Evolutionary conservation across 2,888 invertebrate genomes (phyloP).

Genomic region (Bellardia bayeri): DNA sequence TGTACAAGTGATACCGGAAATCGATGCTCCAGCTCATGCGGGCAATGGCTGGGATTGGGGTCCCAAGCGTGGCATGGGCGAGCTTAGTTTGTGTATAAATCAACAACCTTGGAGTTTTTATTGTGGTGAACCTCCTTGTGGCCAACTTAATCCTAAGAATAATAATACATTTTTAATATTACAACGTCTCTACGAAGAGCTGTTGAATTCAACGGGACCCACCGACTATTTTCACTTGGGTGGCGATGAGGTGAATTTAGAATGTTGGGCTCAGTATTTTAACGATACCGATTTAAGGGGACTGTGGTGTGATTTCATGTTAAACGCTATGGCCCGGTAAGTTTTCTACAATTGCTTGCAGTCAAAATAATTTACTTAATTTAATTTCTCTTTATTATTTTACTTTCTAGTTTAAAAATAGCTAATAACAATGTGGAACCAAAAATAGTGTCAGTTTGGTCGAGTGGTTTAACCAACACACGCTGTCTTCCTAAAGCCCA

Average conservation of each 20-base stretch:
- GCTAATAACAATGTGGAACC: conserved; percentile 83
- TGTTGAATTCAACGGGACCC: conserved; percentile 89
- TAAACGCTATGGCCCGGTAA: conserved; percentile 86
- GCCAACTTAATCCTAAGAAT: conserved; percentile 93
- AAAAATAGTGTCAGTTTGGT: conserved; percentile 88
- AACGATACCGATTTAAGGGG: conserved; percentile 91
- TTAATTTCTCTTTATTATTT: not conserved
- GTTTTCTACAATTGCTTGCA: not conserved
- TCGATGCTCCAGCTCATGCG: conserved; percentile 95
- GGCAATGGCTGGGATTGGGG: conserved; percentile 95
- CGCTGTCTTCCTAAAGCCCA: conserved; percentile 88
- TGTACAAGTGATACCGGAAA: conserved; percentile 93
- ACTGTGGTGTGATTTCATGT: conserved; percentile 91
- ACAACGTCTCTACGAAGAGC: conserved; percentile 90
- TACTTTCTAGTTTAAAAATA: conserved; percentile 80
- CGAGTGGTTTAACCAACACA: conserved; percentile 90
- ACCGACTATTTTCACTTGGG: conserved; percentile 93
- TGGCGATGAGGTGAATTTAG: conserved; percentile 88
- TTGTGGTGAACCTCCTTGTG: conserved; percentile 94
- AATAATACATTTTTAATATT: conserved; percentile 90
- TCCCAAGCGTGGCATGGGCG: conserved; percentile 89
- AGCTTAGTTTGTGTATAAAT: conserved; percentile 92
- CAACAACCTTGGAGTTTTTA: conserved; percentile 91
- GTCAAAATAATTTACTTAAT: not conserved
- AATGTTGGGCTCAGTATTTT: conserved; percentile 91